phyloP scores from a whole-genome alignment of 2,888 invertebrate species.

The Eutolmus rufibarbis region DNA sequence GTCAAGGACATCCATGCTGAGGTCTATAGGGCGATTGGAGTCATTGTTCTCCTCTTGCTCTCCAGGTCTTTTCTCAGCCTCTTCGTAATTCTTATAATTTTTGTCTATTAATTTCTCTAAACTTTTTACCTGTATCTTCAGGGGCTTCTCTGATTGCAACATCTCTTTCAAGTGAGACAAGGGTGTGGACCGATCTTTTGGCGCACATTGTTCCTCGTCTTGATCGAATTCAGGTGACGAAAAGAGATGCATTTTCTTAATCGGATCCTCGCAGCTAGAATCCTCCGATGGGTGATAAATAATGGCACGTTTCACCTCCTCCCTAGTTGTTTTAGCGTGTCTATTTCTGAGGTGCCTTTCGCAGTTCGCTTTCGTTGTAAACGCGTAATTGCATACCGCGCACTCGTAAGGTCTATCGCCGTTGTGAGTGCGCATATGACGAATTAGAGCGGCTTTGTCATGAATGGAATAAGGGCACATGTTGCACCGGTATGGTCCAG shows the following conservation, averaged over 20 bases:
- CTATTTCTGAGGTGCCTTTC: constrained; percentile 92
- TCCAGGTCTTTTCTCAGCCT: constrained; percentile 56
- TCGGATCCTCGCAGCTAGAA: constrained; percentile 76
- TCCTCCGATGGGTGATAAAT: constrained; percentile 88
- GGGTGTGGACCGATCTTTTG: constrained; percentile 59
- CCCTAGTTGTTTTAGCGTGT: constrained; percentile 84
- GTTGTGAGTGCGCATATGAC: constrained; percentile 93
- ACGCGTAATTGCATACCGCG: constrained; percentile 93
- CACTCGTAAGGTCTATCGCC: constrained; percentile 96
- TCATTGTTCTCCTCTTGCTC: constrained; percentile 54
- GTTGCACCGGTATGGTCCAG: constrained; percentile 88
- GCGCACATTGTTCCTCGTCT: constrained; percentile 57
- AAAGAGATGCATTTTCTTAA: constrained; percentile 67
- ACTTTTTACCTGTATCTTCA: constrained; percentile 70
- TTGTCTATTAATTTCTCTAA: constrained; percentile 68
- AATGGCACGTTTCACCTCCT: constrained; percentile 87
- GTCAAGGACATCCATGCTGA: constrained; percentile 82
- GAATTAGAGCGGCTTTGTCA: constrained; percentile 89
- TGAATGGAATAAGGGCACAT: constrained; percentile 86
- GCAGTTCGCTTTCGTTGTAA: constrained; percentile 97
- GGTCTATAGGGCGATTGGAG: constrained; percentile 72
- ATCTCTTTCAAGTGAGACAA: constrained; percentile 64
- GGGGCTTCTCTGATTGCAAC: constrained; percentile 64
- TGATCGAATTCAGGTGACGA: constrained; percentile 66
- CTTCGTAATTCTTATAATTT: constrained; percentile 25